Conservation (phyloP, 2,797 vertebrate species). For the Lagorchestes hirsutus region DNA sequence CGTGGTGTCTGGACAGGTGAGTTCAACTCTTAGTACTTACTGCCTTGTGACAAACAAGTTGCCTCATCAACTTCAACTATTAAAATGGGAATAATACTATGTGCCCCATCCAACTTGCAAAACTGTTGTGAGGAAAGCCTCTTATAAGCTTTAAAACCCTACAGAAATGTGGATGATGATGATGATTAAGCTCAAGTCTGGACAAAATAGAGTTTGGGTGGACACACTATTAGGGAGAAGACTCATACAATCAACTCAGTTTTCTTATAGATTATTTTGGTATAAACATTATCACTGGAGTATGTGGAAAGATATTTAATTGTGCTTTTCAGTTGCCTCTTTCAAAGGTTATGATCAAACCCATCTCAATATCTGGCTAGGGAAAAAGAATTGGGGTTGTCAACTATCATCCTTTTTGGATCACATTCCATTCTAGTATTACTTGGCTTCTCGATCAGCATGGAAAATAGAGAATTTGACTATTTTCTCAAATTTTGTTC, state of each 20-base stretch:
- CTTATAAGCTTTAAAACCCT: not conserved
- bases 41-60: not conserved
- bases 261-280: not conserved
- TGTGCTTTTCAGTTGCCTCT: not conserved
- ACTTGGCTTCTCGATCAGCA: not conserved
- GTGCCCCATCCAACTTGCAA: not conserved
- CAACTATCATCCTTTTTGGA: not conserved
- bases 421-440: not conserved
- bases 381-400: not conserved
- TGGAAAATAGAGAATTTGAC: not conserved
- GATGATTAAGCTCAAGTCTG: not conserved
- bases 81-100: not conserved
- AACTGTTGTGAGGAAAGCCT: not conserved
- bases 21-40: not conserved
- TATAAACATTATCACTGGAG: not conserved
- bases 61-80: not conserved
- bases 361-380: not conserved
- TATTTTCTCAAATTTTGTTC: not conserved
- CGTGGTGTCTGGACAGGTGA: not conserved
- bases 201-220: not conserved
- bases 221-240: not conserved
- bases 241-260: not conserved
- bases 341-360: not conserved
- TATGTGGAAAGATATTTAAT: not conserved
- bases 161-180: not conserved